Base-by-base conservation (phyloP, 2,113 vertebrate genomes). In the Phasianus colchicus region DNA sequence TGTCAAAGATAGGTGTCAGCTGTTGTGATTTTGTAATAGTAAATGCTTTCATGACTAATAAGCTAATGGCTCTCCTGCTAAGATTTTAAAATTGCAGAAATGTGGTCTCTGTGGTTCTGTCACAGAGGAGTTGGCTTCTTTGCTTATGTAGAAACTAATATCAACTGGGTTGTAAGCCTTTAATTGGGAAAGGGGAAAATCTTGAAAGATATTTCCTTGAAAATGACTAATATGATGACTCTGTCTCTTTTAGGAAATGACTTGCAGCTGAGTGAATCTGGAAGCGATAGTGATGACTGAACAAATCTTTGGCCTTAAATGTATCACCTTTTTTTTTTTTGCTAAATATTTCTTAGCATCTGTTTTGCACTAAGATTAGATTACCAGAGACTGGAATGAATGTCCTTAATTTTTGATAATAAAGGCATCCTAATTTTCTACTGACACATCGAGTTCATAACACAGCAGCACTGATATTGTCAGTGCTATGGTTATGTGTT, bases 221-320 rank as follows among this genome's bases (percentile, higher is more conserved):
- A 95, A 92, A 89, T 88, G 34, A 93, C 79, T 97, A 89, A 97
- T 66, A 14, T 0, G 45, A 25, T 94, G 64, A 93, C 45, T 87
- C 96, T 94, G 38, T 91, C 40, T 97, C 93, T 97, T 98, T 83
- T 98, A 99, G 99, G 99, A 97, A 99, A 97, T 65, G 99, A 99
- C 97, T 98, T 99, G 91, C 99, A 99, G 97, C 98, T 99, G 94
- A 99, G 99, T 95, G 99, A 99, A 87, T 99, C 99, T 58, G 99
- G 98, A 96, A 99, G 99, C 21, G 99, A 99, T 93, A 99, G 99
- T 84, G 99, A 99, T 93, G 98, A 99, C 96, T 99, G 97, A 99
- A 81, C 93, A 97, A 84, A 64, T 70, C 78, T 86, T 92, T 89
- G 85, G 83, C 93, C 94, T 92, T 96, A 95, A 95, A 91, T 45